phyloP scores from a whole-genome alignment of 2,797 vertebrate genomes.

The Thripadectes ignobilis region DNA sequence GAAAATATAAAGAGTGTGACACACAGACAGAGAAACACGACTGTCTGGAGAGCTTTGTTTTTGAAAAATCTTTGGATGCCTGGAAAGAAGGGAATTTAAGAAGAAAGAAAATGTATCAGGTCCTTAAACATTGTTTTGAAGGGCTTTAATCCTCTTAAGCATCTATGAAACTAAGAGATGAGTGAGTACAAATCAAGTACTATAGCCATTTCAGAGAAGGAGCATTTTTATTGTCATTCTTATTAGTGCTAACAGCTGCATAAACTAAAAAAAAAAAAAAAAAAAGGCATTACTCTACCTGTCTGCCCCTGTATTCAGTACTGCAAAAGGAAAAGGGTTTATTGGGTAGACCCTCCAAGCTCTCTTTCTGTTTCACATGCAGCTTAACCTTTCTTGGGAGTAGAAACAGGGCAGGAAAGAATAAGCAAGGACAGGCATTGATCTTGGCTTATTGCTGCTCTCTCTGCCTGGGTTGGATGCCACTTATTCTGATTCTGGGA shows the following conservation, averaged over 20 bases:
- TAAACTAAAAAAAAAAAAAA: constrained; percentile 16
- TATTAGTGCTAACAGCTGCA: constrained; percentile 9
- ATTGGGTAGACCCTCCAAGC: background rate
- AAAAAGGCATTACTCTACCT: background rate
- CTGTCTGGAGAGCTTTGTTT: constrained; percentile 24
- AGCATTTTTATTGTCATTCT: constrained; percentile 41
- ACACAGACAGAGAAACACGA: background rate
- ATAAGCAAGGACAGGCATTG: background rate
- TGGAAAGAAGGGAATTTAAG: constrained; percentile 1
- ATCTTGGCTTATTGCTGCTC: background rate
- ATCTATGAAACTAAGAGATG: constrained; percentile 54
- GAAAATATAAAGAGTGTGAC: background rate
- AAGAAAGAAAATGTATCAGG: constrained; percentile 23
- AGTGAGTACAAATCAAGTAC: constrained; percentile 47
- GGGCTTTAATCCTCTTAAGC: constrained; percentile 47
- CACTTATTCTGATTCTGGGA: background rate
- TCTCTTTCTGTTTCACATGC: background rate
- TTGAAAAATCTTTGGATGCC: constrained; percentile 6
- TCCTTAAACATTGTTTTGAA: constrained; percentile 61
- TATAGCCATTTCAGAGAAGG: constrained; percentile 39
- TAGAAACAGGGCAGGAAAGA: background rate
- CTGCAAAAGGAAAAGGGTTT: background rate
- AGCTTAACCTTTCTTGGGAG: background rate
- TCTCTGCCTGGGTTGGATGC: background rate
- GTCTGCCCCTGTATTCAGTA: background rate